Conservation (phyloP, 2,888 invertebrate genomes). For the Electrophaes corylata region DNA sequence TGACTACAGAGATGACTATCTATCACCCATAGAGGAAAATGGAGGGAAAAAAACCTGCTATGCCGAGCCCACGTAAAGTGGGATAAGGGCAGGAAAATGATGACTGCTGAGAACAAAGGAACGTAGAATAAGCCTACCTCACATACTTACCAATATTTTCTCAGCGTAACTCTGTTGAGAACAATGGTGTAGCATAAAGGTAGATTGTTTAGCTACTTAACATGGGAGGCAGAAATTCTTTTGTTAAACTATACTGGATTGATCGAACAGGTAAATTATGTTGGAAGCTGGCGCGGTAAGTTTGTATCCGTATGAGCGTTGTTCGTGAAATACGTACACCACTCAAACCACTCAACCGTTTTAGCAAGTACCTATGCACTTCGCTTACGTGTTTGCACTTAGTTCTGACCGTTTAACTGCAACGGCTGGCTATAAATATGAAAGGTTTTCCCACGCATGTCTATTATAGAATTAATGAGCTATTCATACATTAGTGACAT, state of each 20-base stretch:
- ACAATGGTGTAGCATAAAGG: neutral
- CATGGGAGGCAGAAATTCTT: neutral
- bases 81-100: too few relatives aligned
- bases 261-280: neutral
- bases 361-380: constrained; percentile 10
- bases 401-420: constrained; percentile 8
- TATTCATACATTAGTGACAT: constrained; percentile 2
- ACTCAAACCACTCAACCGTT: constrained; percentile 19
- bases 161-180: neutral
- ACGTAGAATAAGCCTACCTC: neutral
- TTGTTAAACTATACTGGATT: neutral
- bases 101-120: neutral
- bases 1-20: too few relatives aligned
- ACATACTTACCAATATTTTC: neutral
- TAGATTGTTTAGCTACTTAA: neutral
- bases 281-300: constrained; percentile 2
- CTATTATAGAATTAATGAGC: constrained; percentile 17
- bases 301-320: constrained; percentile 5
- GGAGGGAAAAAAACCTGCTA: too few relatives aligned
- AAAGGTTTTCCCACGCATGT: constrained; percentile 4
- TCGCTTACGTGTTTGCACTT: constrained; percentile 15
- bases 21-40: too few relatives aligned
- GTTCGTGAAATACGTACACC: constrained; percentile 18
- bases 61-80: too few relatives aligned
- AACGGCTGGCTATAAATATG: neutral